Conservation (phyloP, 30 jellyfish, hydroid and myxozoan species). For the Hydractinia symbiolongicarpus region DNA sequence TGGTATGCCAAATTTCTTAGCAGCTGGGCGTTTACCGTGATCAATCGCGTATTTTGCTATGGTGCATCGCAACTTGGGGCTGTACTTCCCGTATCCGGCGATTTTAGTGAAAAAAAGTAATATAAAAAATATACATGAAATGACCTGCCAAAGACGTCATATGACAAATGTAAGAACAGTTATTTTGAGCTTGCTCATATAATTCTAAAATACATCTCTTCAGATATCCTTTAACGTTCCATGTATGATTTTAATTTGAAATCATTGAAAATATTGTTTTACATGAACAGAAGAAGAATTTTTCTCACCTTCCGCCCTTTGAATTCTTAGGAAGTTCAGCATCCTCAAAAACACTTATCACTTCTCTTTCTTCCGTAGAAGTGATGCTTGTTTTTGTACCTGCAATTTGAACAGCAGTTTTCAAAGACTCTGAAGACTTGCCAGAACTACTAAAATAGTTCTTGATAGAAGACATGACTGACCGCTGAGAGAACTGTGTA, state of each 20-base stretch:
- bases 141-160: too few species aligned
- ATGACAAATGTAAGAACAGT: too few species aligned
- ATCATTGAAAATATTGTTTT: constrained; percentile 1
- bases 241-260: constrained; percentile 3
- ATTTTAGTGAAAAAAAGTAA: too few species aligned
- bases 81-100: constrained; percentile 7
- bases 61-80: not conserved
- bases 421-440: constrained; percentile 9
- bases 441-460: constrained; percentile 8
- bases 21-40: not conserved
- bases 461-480: constrained; percentile 11
- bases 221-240: constrained; percentile 7
- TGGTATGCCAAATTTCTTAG: not conserved
- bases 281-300: constrained; percentile 8
- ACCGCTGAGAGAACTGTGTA: constrained; percentile 12
- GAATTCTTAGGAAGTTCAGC: constrained; percentile 9
- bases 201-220: constrained; percentile 5
- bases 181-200: too few species aligned
- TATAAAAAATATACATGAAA: too few species aligned
- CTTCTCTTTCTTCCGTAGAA: too few species aligned
- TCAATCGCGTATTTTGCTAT: not conserved
- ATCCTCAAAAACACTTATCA: constrained; percentile 2
- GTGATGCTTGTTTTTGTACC: constrained; percentile 10
- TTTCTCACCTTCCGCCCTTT: constrained; percentile 4
- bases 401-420: constrained; percentile 9